Evolutionary conservation across 2,888 invertebrate genomes (phyloP).

Genomic region (Orthosia gothica): DNA sequence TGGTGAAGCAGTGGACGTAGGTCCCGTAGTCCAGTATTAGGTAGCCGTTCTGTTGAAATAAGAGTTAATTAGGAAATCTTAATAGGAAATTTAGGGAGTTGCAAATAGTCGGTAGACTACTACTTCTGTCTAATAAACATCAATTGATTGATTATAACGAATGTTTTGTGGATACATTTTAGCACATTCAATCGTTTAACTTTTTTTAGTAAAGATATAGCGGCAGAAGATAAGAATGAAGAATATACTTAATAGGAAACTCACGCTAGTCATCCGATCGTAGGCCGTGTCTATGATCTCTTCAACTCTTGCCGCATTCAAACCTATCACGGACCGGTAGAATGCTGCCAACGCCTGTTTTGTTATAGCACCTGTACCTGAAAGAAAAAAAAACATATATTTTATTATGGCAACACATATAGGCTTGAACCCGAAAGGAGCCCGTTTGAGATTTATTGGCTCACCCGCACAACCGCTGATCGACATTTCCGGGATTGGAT

Average conservation of each 20-base stretch:
- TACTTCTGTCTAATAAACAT: too few relatives aligned
- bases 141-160: background rate
- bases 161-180: background rate
- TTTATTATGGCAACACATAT: slow-evolving; percentile 49
- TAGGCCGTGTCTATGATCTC: slow-evolving; percentile 93
- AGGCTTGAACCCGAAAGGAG: slow-evolving; percentile 38
- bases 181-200: too few relatives aligned
- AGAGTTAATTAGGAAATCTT: background rate
- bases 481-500: slow-evolving; percentile 54
- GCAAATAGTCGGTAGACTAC: too few relatives aligned
- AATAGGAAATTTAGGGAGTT: background rate
- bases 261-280: slow-evolving; percentile 94
- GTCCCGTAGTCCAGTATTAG: slow-evolving; percentile 93
- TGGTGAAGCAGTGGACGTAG: slow-evolving; percentile 94
- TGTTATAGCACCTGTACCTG: slow-evolving; percentile 93
- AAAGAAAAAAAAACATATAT: slow-evolving; percentile 41
- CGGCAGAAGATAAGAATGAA: background rate
- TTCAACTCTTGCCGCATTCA: slow-evolving; percentile 91
- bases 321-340: slow-evolving; percentile 94
- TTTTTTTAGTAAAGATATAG: too few relatives aligned
- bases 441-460: slow-evolving; percentile 55
- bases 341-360: slow-evolving; percentile 93
- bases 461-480: slow-evolving; percentile 30
- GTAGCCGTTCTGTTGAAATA: slow-evolving; percentile 92
- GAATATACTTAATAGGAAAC: slow-evolving; percentile 68